Evolutionary conservation across 2,888 invertebrate species (phyloP), one percentile per base, ranked within the genome.

Genomic region (Pammene aurita): DNA sequence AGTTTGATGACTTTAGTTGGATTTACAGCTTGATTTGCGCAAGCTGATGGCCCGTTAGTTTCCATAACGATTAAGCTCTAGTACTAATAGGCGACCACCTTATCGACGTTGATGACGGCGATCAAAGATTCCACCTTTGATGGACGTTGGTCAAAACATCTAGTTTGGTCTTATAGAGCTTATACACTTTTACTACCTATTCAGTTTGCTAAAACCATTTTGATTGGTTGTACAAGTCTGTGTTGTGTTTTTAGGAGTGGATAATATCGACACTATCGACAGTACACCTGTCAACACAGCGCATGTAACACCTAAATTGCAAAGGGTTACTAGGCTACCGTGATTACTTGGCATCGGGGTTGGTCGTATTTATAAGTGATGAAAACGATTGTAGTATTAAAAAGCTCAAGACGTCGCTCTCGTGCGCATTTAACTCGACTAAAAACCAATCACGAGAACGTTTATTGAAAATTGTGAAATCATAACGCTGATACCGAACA

Each of bases 1-100:
- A 91, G 77, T 87, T 89, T 88, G 85, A 89, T 88, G 80, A 87
- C 83, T 80, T 52, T 55, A 35, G 60, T 81, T 81, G 82, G 81
- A 86, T 83, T 83, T 79, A 77, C 77, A 60, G 75, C 65, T 55
- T 64, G 57, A 64, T 46, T 18, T 68, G 68, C 50, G 58, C 58
- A 48, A 61, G 71, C 66, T 55, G 54, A 18, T 54, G 38, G 13
- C 41, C 73, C 72, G 72, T 76, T 76, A 76, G 73, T 73, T 75
- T 75, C n/a, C 48, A 34, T 34, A 34, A 54, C n/a, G n/a, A n/a
- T n/a, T n/a, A n/a, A n/a, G n/a, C n/a, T n/a, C n/a, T n/a, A n/a
- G n/a, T n/a, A n/a, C 34, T 34, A n/a, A 54, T 34, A 34, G 54
- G n/a, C 7, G n/a, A 14, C 14, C 14, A 16, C 14, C 52, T 7